A percentile compares a stretch with the other conserved stretches of the same genome.
Evolutionary conservation across 2,888 invertebrate genomes (phyloP).

Genomic region (Cataglyphis cursor): DNA sequence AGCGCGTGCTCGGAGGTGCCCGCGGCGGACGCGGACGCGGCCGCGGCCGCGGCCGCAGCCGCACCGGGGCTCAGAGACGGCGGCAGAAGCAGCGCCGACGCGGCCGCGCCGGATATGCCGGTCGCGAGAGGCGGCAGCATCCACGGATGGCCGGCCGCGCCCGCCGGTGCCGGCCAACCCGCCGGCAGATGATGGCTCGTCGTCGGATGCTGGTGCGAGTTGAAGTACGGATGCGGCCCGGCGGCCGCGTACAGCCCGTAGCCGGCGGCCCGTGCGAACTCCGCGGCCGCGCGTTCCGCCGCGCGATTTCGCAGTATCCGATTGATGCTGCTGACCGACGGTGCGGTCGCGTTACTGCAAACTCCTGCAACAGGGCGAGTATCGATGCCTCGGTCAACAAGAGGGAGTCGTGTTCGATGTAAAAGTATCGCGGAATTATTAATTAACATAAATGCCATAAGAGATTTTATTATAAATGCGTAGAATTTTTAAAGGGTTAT

Average conservation of each 20-base stretch:
- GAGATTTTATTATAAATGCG: not conserved
- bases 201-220: slow-evolving; percentile 88
- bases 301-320: slow-evolving; percentile 98
- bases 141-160: slow-evolving; percentile 86
- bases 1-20: slow-evolving; percentile 89
- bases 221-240: slow-evolving; percentile 90
- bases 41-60: slow-evolving; percentile 87
- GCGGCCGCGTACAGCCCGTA: slow-evolving; percentile 91
- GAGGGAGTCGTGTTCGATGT: not conserved
- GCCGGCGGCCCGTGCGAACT: slow-evolving; percentile 96
- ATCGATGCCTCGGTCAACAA: slow-evolving; percentile 13
- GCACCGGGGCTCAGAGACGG: slow-evolving; percentile 88
- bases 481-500: not conserved
- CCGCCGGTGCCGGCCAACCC: slow-evolving; percentile 90
- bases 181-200: slow-evolving; percentile 89
- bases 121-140: slow-evolving; percentile 83
- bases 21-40: slow-evolving; percentile 87
- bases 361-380: slow-evolving; percentile 90
- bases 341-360: slow-evolving; percentile 97
- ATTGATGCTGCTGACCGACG: slow-evolving; percentile 98
- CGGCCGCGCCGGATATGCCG: slow-evolving; percentile 87
- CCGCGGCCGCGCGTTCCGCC: slow-evolving; percentile 98
- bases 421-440: not conserved
- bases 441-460: not conserved
- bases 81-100: slow-evolving; percentile 87